Base-by-base conservation (phyloP, 2,113 vertebrate species). In the Colinus virginianus region DNA sequence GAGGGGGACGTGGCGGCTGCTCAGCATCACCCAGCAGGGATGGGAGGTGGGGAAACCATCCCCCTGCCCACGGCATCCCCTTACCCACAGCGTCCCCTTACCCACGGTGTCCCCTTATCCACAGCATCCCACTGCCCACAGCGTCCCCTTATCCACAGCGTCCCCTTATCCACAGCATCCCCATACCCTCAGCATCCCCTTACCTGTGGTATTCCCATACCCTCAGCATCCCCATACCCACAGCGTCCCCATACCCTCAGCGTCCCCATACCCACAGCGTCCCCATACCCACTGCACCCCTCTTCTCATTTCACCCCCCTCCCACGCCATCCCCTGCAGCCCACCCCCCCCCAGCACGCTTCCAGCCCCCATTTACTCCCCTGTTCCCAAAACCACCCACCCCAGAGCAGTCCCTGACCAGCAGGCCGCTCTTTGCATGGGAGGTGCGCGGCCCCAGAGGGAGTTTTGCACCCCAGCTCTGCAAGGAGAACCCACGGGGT, bases 381-480 rank as follows among this genome's bases (percentile, higher is more conserved):
- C 38, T 23, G 78, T 23, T n/a, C 62, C 36, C 1, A 1, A 72
- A 93, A 68, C 9, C 17, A 9, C 4, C 7, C 4, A 6, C 3
- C 36, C 43, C 9, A 3, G 1, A 6, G 21, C 11, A 0, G 3
- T 11, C 53, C 43, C 55, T 4, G 0, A 7, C 26, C 68, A 16
- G 55, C 18, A 38, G 17, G 74, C 34, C 11, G 40, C 40, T 40
- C 40, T 3, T 2, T 1, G 45, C 11, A 3, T 9, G n/a, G 69
- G 49, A 34, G 34, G n/a, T 9, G 61, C 11, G 23, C 25, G 11
- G 72, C 55, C 7, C 1, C 2, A 68, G 72, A 49, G 81, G 43
- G 86, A 61, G 61, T 10, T 13, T 23, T 7, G 19, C 78, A 40
- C 40, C 8, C 0, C 64, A 78, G 55, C 3, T 7, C 2, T 4